Evolutionary conservation across 2,797 vertebrate genomes (phyloP).

Genomic region (Microchirus variegatus): DNA sequence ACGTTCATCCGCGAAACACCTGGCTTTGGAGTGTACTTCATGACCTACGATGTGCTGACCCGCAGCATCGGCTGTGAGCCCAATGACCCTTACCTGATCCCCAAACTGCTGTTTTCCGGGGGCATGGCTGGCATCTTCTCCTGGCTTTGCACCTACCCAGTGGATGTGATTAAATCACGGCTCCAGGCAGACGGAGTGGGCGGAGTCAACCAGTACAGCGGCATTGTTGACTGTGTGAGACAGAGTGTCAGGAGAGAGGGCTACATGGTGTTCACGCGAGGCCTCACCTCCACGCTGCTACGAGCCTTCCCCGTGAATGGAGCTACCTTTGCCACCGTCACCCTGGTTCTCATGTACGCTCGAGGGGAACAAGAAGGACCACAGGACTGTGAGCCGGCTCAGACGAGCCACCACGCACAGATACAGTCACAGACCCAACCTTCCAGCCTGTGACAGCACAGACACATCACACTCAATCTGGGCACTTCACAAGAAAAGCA

Average conservation of each 20-base stretch:
- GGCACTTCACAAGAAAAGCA: constrained; percentile 60
- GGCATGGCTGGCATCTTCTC: constrained; percentile 94
- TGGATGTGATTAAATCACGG: constrained; percentile 96
- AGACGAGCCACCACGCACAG: constrained; percentile 48
- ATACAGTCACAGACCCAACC: constrained; percentile 80
- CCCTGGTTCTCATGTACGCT: constrained; percentile 89
- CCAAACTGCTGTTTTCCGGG: constrained; percentile 93
- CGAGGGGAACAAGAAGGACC: constrained; percentile 74
- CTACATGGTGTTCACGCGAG: constrained; percentile 91
- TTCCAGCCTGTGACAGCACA: constrained; percentile 82
- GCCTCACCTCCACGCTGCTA: constrained; percentile 94
- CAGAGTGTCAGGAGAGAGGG: constrained; percentile 92
- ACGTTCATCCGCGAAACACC: constrained; percentile 93
- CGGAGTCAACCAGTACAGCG: constrained; percentile 84
- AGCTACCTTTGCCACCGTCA: constrained; percentile 94
- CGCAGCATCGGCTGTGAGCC: constrained; percentile 90
- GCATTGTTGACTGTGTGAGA: constrained; percentile 89
- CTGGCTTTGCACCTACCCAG: constrained; percentile 95
- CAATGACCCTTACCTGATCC: constrained; percentile 88
- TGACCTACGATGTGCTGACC: constrained; percentile 90
- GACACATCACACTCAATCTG: constrained; percentile 8
- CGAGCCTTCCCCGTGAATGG: constrained; percentile 97
- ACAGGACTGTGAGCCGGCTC: constrained; percentile 81
- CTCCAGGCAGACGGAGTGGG: constrained; percentile 93
- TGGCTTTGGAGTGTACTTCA: constrained; percentile 95